Conservation (phyloP, 2,113 vertebrate genomes). For the Zingel zingel region DNA sequence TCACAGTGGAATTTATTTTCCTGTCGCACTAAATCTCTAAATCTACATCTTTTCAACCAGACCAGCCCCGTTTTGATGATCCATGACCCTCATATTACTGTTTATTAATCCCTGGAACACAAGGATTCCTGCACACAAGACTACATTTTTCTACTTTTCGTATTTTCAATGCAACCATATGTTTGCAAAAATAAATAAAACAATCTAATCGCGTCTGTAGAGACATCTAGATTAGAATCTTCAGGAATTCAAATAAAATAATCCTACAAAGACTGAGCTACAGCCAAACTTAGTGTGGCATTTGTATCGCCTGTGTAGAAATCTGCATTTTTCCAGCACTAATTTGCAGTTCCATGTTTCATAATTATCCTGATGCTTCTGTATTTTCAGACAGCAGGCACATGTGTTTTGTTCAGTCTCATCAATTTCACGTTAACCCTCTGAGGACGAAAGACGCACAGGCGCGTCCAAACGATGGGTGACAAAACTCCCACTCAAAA, state of each 20-base stretch:
- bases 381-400: not conserved
- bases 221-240: not conserved
- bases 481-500: no score
- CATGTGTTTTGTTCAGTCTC: not conserved
- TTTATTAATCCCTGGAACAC: conserved; percentile 21
- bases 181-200: not conserved
- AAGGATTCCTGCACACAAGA: not conserved
- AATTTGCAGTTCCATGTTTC: not conserved
- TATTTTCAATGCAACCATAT: not conserved
- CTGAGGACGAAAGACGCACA: no score
- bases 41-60: not conserved
- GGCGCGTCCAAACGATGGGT: no score
- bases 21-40: conserved; percentile 27
- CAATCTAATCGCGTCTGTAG: not conserved
- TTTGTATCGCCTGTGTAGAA: not conserved
- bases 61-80: conserved; percentile 20
- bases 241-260: not conserved
- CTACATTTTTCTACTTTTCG: not conserved
- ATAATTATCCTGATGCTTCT: not conserved
- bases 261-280: not conserved
- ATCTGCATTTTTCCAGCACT: not conserved
- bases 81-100: conserved; percentile 26
- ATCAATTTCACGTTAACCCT: not conserved
- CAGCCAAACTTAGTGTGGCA: not conserved
- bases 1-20: conserved; percentile 31